Evolutionary conservation across 2,797 vertebrate species (phyloP).

Genomic region (Phalloptychus januarius): DNA sequence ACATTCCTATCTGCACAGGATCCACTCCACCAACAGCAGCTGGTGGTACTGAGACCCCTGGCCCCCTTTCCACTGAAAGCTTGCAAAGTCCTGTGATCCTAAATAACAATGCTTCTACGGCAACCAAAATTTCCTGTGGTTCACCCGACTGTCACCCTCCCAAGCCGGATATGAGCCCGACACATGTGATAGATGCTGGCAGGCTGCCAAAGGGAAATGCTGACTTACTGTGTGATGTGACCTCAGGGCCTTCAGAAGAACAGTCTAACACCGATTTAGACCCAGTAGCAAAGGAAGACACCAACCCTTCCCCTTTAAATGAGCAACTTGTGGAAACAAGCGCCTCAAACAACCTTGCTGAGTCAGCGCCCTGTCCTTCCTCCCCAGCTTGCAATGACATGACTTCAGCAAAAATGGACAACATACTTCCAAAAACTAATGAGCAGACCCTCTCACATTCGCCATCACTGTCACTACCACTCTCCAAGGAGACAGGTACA

Average conservation of each 20-base stretch:
- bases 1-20: slow-evolving; percentile 32
- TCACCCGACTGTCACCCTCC: slow-evolving; percentile 11
- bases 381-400: slow-evolving; percentile 48
- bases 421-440: slow-evolving; percentile 44
- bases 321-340: slow-evolving; percentile 21
- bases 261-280: slow-evolving; percentile 5
- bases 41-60: slow-evolving; percentile 24
- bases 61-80: slow-evolving; percentile 20
- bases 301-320: slow-evolving; percentile 1
- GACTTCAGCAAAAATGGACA: slow-evolving; percentile 61
- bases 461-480: slow-evolving; percentile 30
- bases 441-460: slow-evolving; percentile 44
- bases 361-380: slow-evolving; percentile 38
- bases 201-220: slow-evolving; percentile 23
- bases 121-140: slow-evolving; percentile 33
- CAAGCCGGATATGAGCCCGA: slow-evolving; percentile 12
- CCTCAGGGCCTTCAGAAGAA: slow-evolving; percentile 11
- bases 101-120: slow-evolving; percentile 28
- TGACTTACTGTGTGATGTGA: slow-evolving; percentile 3
- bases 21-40: slow-evolving; percentile 8
- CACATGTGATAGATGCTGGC: slow-evolving; percentile 7
- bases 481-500: slow-evolving; percentile 22
- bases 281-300: slow-evolving; percentile 1
- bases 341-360: slow-evolving; percentile 13
- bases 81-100: slow-evolving; percentile 36